Evolutionary conservation across 2,113 vertebrate genomes (phyloP).

Genomic region (Boulengeromyrus knoepffleri): DNA sequence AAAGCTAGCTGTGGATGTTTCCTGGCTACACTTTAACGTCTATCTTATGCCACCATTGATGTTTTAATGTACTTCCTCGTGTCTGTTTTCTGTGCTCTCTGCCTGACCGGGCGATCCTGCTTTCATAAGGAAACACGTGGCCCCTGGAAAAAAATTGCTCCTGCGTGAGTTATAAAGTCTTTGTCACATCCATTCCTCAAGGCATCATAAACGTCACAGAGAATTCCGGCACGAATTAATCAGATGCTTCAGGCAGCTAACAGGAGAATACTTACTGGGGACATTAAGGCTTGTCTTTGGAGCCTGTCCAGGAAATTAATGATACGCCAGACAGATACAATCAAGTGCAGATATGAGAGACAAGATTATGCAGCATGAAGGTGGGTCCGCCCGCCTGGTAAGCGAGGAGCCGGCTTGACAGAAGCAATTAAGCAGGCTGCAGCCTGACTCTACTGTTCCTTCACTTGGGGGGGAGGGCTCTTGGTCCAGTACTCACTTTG

Average conservation of each 20-base stretch:
- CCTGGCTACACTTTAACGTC: conserved; percentile 44
- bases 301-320: conserved; percentile 61
- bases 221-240: conserved; percentile 59
- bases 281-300: conserved; percentile 56
- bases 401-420: conserved; percentile 48
- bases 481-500: not conserved
- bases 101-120: not conserved
- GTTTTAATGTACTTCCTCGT: conserved; percentile 54
- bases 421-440: conserved; percentile 55
- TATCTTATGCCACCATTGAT: conserved; percentile 63
- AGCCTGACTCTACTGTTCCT: conserved; percentile 35
- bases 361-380: conserved; percentile 48
- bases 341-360: conserved; percentile 53
- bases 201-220: conserved; percentile 61
- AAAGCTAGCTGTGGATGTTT: conserved; percentile 42
- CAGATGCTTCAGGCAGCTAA: conserved; percentile 61
- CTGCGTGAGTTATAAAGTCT: conserved; percentile 37
- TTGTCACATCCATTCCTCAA: conserved; percentile 57
- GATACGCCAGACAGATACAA: conserved; percentile 54
- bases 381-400: conserved; percentile 37
- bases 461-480: not conserved
- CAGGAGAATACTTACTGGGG: conserved; percentile 54
- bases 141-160: not conserved
- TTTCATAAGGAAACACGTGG: conserved; percentile 5
- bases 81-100: conserved; percentile 52